phyloP scores from a whole-genome alignment of 92 coral and sea anemone species.

The Zoanthus gigantus region DNA sequence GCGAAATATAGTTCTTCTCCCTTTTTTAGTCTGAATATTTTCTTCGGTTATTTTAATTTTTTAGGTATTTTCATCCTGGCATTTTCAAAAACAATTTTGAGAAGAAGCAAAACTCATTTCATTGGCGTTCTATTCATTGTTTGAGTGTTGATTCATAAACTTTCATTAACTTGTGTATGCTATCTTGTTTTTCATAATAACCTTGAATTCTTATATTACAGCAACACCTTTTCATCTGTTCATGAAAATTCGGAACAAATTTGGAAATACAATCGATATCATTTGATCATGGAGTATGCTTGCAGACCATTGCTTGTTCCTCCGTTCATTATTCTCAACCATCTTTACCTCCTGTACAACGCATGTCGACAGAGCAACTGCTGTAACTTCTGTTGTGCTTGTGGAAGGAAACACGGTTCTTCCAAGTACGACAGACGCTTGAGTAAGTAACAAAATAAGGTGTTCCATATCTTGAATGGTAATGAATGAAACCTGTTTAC shows the following conservation, averaged over 20 bases:
- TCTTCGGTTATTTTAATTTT: no score
- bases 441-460: constrained; percentile 7
- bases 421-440: constrained; percentile 22
- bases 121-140: no score
- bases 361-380: constrained; percentile 58
- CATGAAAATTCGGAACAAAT: constrained; percentile 84
- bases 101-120: no score
- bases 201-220: constrained; percentile 3
- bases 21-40: no score
- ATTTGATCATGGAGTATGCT: constrained; percentile 85
- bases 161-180: no score
- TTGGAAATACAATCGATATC: constrained; percentile 88
- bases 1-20: no score
- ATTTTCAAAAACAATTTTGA: no score
- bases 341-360: constrained; percentile 58
- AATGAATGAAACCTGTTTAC: no score
- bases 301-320: constrained; percentile 86
- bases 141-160: no score
- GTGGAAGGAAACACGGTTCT: constrained; percentile 9
- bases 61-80: no score
- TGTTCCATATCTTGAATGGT: neutral
- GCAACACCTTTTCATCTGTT: constrained; percentile 82
- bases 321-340: constrained; percentile 80
- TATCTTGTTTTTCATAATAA: neutral
- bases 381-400: constrained; percentile 26